Evolutionary conservation across 2,888 invertebrate genomes (phyloP).

Genomic region (Actias luna): DNA sequence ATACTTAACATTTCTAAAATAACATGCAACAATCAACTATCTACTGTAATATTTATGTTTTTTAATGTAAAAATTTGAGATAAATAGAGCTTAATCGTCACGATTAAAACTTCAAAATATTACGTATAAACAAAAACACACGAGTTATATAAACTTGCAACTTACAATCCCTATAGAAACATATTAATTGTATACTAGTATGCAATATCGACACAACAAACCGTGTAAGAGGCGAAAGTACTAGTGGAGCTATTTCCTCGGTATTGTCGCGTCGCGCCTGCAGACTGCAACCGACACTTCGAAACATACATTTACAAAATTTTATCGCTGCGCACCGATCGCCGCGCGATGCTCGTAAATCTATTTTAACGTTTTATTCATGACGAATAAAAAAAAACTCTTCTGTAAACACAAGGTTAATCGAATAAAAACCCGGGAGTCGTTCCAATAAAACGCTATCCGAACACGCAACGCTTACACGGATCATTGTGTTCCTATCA

Average conservation of each 20-base stretch:
- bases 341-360: neutral
- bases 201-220: neutral
- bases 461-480: neutral
- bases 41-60: neutral
- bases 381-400: neutral
- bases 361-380: neutral
- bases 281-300: neutral
- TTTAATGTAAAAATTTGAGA: neutral
- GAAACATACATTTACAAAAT: neutral
- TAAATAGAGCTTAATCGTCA: neutral
- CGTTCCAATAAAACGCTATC: neutral
- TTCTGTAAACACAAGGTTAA: neutral
- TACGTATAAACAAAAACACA: neutral
- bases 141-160: neutral
- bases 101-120: neutral
- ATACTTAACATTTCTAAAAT: neutral
- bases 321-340: neutral
- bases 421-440: neutral
- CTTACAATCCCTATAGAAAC: neutral
- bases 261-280: neutral
- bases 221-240: neutral
- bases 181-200: neutral
- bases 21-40: neutral
- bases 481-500: neutral
- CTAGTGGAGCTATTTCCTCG: neutral